Evolutionary conservation across 1,140 invertebrate genomes (phyloP), one percentile per base, ranked within the genome.

Genomic region (Anoplolepis gracilipes): DNA sequence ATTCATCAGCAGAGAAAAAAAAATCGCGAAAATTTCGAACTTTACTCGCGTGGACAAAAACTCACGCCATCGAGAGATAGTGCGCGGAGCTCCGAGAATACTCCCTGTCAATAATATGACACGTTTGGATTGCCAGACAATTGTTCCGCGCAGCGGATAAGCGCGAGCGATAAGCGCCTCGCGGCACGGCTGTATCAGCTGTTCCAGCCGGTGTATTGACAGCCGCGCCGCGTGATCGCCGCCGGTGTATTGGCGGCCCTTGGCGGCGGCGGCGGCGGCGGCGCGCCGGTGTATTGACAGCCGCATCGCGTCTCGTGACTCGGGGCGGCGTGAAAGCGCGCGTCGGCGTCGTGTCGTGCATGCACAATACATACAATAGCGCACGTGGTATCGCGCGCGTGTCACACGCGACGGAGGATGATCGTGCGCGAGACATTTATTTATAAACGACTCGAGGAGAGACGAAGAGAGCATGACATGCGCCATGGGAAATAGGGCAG

Each of bases 401-500:
- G 59, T 30, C 30, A 46, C 28, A 36, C 16, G 55, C 11, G 22
- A 22, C 22, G 72, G 7, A 2, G 36, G 36, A 30, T 6, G 36
- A 30, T 6, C 13, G 28, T 46, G 36, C 13, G 53, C 33, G 19
- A 22, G 65, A 42, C 72, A 77, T 84, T 89, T 85, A 87, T 84
- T 65, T 25, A 33, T 89, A 87, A 88, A 76, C 36, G 36, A n/a
- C n/a, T n/a, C n/a, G n/a, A n/a, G n/a, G 62, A 11, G 11, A 2
- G 59, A n/a, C 1, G 28, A 33, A 30, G 46, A 49, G 84, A 72
- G 36, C 59, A 62, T 88, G 87, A 89, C 86, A 87, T 90, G 88
- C 88, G 88, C 86, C 55, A 79, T 87, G 79, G 75, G 86, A 91
- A 89, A 87, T 90, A 88, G 90, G 87, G 36, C 90, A 84, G 39